Conservation (phyloP, 2,888 invertebrate species). For the Hyalella azteca region DNA sequence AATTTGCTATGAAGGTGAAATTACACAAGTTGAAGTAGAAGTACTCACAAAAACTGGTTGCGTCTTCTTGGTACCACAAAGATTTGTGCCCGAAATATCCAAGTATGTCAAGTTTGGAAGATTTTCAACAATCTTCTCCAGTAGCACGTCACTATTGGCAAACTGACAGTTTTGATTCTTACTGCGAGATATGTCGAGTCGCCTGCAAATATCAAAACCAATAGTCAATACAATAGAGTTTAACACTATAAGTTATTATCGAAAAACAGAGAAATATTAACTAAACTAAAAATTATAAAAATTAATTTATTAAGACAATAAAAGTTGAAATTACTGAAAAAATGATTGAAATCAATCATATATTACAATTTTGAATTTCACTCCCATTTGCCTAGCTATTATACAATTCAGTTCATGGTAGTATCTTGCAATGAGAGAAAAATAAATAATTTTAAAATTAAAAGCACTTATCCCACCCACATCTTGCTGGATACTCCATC, state of each 20-base stretch:
- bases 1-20: too few species aligned
- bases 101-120: conserved; percentile 79
- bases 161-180: conserved; percentile 51
- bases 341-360: too few species aligned
- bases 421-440: too few species aligned
- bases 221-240: neutral
- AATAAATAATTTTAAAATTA: too few species aligned
- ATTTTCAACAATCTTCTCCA: conserved; percentile 75
- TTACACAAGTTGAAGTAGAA: too few species aligned
- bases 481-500: too few species aligned
- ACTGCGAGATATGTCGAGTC: conserved; percentile 55
- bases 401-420: too few species aligned
- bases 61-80: conserved; percentile 73
- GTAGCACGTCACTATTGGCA: conserved; percentile 72
- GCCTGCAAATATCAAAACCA: conserved; percentile 43
- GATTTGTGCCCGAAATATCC: conserved; percentile 95
- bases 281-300: neutral
- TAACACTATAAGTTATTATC: neutral
- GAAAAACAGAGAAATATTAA: neutral
- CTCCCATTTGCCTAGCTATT: too few species aligned
- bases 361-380: too few species aligned
- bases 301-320: too few species aligned
- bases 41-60: neutral
- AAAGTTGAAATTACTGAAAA: too few species aligned
- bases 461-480: too few species aligned